Evolutionary conservation across 2,888 invertebrate species (phyloP).

Genomic region (Watsonalla cultraria): DNA sequence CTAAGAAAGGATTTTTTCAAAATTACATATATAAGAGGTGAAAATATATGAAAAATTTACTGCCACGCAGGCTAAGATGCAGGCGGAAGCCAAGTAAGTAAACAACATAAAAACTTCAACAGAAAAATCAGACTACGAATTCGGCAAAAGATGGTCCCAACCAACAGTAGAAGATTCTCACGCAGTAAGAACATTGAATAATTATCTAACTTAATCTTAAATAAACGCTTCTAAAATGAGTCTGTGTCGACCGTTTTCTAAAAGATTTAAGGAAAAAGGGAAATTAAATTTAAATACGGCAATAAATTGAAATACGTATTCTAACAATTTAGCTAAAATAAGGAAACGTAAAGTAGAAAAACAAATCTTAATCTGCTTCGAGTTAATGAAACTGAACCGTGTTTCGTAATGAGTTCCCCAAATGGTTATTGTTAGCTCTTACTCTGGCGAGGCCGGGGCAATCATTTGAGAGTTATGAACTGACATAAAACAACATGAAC

Average conservation of each 20-base stretch:
- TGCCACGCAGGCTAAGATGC: too few relatives aligned
- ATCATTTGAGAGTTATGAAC: constrained; percentile 25
- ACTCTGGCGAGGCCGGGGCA: constrained; percentile 11
- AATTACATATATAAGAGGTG: too few relatives aligned
- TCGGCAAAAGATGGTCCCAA: neutral
- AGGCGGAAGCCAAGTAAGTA: too few relatives aligned
- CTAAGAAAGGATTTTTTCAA: too few relatives aligned
- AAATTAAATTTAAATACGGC: constrained; percentile 4
- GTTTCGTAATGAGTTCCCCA: constrained; percentile 18
- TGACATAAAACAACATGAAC: constrained; percentile 22
- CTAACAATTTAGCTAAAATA: neutral
- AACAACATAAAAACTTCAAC: too few relatives aligned
- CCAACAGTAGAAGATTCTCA: neutral
- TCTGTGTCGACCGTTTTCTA: neutral
- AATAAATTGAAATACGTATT: neutral
- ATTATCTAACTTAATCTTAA: constrained; percentile 3
- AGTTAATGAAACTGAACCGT: constrained; percentile 17
- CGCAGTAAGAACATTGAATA: neutral
- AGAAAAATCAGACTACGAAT: too few relatives aligned
- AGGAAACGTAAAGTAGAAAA: constrained; percentile 12
- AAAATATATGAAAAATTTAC: too few relatives aligned
- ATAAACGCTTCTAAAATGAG: constrained; percentile 7
- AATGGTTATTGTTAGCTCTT: constrained; percentile 21
- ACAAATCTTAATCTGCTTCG: constrained; percentile 17
- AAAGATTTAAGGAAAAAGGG: constrained; percentile 7